Base-by-base conservation (phyloP, 2,888 invertebrate species). In the Melieria crassipennis region DNA sequence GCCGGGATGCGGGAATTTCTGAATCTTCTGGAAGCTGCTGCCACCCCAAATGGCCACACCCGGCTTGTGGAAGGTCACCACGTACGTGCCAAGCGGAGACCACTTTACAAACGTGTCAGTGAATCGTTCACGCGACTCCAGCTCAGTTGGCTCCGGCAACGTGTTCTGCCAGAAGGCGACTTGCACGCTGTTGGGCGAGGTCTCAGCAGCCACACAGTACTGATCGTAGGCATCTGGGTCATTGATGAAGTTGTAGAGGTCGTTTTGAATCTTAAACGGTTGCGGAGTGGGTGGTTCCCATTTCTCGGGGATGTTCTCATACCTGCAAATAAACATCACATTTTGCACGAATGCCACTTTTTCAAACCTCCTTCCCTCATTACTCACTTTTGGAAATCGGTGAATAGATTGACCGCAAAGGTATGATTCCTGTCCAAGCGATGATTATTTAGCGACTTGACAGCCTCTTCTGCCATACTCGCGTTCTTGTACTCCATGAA, bases 21-120 rank as follows among this genome's bases (percentile, higher is more conserved):
- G 95, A 81, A 97, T 94, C 87, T 97, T 96, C 0, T 91, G 90
- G 88, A 97, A 99, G 80, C 92, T 92, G 43, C 96, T 95, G 0
- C 99, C 99, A 16, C 97, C 99, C 99, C 99, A 99, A 61, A 99
- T 89, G 0, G 96, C 97, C 65, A 99, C 96, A 70, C 99, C 99
- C 75, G 94, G 91, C 87, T 93, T 93, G 84, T 99, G 99, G 88
- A 98, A 97, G 0, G 99, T 99, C 0, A 98, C 93, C 78, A 99
- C 88, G 86, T 96, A 99, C 0, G 98, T 98, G 61, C 99, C 99
- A 55, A 97, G 88, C 0, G 99, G 99, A 1, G 99, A 99, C 99
- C 99, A 99, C 79, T 95, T 93, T 1, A 98, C 95, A 79, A 97
- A 96, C 0, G 96, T 96, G 83, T 98, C 98, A 1, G 98, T 98